phyloP scores from a whole-genome alignment of 2,888 invertebrate species.

The Leptopilina drosophilae region DNA sequence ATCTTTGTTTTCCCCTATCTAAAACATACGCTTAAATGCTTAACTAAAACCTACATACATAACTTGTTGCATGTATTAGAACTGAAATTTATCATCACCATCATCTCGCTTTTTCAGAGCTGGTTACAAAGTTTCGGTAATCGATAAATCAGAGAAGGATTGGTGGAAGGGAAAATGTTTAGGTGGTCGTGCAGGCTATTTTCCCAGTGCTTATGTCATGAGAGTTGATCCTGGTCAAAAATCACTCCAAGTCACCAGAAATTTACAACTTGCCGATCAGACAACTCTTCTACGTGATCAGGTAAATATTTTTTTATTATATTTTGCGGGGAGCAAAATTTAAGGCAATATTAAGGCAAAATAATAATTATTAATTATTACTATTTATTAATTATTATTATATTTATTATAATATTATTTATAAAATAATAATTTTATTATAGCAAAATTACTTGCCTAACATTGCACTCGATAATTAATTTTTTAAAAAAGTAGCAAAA shows the following conservation, averaged over 20 bases:
- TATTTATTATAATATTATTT: no score
- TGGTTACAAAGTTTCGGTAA: slow-evolving; percentile 87
- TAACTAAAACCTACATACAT: not conserved
- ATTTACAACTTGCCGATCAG: slow-evolving; percentile 89
- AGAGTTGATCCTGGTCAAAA: slow-evolving; percentile 93
- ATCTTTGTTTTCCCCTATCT: not conserved
- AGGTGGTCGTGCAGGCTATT: slow-evolving; percentile 91
- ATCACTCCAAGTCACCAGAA: slow-evolving; percentile 92
- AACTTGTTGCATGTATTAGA: not conserved
- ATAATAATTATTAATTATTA: no score
- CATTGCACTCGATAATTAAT: no score
- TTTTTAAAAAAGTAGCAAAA: no score
- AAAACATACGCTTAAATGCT: not conserved
- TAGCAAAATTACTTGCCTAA: not conserved
- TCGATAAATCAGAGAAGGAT: slow-evolving; percentile 95
- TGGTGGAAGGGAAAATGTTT: slow-evolving; percentile 99
- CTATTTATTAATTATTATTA: no score
- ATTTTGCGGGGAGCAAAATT: no score
- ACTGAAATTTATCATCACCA: slow-evolving; percentile 6
- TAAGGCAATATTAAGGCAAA: no score
- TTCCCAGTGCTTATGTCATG: slow-evolving; percentile 96
- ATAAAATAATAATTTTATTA: no score
- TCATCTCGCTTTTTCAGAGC: slow-evolving; percentile 61
- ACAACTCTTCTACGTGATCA: slow-evolving; percentile 73
- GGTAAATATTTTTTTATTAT: slow-evolving; percentile 55